Percentiles rank a stretch among this genome's conserved stretches.
These are phyloP conservation scores for Benitochromis conjunctus DNA, from an alignment of 2,113 vertebrate species.

Conservation along the genomic window DNA sequence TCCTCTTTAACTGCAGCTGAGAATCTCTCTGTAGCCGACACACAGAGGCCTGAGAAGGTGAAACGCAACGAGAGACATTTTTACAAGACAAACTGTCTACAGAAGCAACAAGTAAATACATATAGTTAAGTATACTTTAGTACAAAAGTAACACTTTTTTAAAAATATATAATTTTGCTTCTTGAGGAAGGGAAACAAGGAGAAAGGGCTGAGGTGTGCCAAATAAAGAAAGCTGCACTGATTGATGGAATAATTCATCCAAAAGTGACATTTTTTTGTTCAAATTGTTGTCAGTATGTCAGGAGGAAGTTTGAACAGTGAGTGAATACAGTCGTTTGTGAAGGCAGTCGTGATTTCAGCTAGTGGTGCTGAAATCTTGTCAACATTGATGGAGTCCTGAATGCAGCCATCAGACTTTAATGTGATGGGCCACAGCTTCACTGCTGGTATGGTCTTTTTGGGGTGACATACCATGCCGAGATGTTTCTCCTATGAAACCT, in stretches of 20 bases:
- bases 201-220: background rate
- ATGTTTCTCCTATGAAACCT: fast-evolving
- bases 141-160: background rate
- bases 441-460: background rate
- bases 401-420: background rate
- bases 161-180: background rate
- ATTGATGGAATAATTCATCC: background rate
- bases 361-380: background rate
- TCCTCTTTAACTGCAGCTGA: background rate
- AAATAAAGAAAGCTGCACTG: fast-evolving
- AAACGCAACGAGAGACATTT: background rate
- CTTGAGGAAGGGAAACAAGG: background rate
- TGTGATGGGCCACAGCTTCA: background rate
- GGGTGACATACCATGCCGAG: fast-evolving
- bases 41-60: background rate
- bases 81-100: too few species aligned
- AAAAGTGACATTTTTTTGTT: fast-evolving
- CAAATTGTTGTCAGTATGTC: fast-evolving
- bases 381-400: background rate
- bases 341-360: too few species aligned
- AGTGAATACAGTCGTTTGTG: too few species aligned
- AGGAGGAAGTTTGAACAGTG: background rate
- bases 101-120: too few species aligned
- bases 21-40: background rate
- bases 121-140: fast-evolving